Evolutionary conservation across 92 coral and sea anemone species (phyloP), one percentile per base, ranked within the genome.

Genomic region (Chrysogorgia sp.): DNA sequence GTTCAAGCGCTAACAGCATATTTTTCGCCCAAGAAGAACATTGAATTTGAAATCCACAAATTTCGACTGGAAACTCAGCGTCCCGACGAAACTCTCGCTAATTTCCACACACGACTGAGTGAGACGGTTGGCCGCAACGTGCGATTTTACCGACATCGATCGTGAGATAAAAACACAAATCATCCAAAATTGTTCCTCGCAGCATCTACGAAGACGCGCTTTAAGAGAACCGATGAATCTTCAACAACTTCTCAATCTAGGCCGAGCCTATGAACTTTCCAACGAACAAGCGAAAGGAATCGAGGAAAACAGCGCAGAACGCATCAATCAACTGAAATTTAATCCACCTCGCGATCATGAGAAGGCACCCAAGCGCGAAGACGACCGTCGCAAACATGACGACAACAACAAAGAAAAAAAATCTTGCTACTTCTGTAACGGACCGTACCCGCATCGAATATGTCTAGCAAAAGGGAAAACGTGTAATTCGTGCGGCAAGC

Each of bases 391-490:
- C 10, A 43, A 43, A 43, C 17, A 8, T 17, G 50, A 43, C 50
- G n/a, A n/a, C n/a, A n/a, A n/a, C n/a, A n/a, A n/a, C n/a, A 52
- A 23, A 52, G 59, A 52, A 20, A 4, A 52, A 23, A 52, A 52
- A 23, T 52, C 59, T 17, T 71, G 77, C 47, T 71, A 71, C n/a
- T 57, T 55, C 0, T 71, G 77, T 48, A 71, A 71, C n/a, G 77
- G 61, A 48, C 25, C 28, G 21, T 68, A 68, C 29, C 75, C 58
- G 7, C 24, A 1, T 3, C 3, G 75, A 13, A 1, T 0, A 2
- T 82, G 84, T 72, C 87, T 81, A 60, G 90, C 84, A 40, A 71
- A 57, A 34, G 87, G 82, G 24, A 82, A 82, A 60, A 67, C 72
- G 24, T 77, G 90, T 79, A 49, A 69, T 23, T 57, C 60, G 77